These are phyloP conservation scores for Rhinichthys klamathensis DNA, from an alignment of 2,113 vertebrate genomes.

Conservation along the genomic window DNA sequence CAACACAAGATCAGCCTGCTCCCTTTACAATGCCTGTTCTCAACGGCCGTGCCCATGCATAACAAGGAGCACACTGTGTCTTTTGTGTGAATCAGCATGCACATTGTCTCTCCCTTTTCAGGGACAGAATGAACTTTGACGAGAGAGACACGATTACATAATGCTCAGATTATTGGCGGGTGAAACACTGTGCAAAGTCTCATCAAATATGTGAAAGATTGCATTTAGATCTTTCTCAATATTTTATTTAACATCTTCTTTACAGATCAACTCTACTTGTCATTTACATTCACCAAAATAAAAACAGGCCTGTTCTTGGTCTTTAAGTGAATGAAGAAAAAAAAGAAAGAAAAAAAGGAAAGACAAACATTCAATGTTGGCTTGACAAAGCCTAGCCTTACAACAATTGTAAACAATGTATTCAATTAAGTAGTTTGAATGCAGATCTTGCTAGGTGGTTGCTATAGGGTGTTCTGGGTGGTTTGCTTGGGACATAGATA, in stretches of 20 bases:
- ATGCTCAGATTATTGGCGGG: slow-evolving; percentile 35
- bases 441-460: too few species aligned
- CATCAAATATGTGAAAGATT: slow-evolving; percentile 3
- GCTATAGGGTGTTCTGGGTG: too few species aligned
- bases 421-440: too few species aligned
- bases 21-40: slow-evolving; percentile 53
- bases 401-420: background rate
- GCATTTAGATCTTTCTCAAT: background rate
- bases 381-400: background rate
- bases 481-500: too few species aligned
- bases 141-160: slow-evolving; percentile 49
- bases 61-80: slow-evolving; percentile 60
- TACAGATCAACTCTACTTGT: slow-evolving; percentile 13
- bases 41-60: slow-evolving; percentile 42
- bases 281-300: slow-evolving; percentile 4
- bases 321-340: background rate
- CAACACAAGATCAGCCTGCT: slow-evolving; percentile 43
- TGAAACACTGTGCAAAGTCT: slow-evolving; percentile 18
- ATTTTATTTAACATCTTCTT: slow-evolving; percentile 4
- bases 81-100: slow-evolving; percentile 62
- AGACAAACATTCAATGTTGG: background rate
- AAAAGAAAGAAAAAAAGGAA: background rate
- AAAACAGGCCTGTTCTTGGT: background rate
- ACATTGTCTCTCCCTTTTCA: slow-evolving; percentile 51
- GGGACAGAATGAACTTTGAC: slow-evolving; percentile 51